Percentiles rank a stretch among this genome's conserved stretches.
phyloP scores from a whole-genome alignment of 1,140 invertebrate genomes.

The Drosophila kanapiae region DNA sequence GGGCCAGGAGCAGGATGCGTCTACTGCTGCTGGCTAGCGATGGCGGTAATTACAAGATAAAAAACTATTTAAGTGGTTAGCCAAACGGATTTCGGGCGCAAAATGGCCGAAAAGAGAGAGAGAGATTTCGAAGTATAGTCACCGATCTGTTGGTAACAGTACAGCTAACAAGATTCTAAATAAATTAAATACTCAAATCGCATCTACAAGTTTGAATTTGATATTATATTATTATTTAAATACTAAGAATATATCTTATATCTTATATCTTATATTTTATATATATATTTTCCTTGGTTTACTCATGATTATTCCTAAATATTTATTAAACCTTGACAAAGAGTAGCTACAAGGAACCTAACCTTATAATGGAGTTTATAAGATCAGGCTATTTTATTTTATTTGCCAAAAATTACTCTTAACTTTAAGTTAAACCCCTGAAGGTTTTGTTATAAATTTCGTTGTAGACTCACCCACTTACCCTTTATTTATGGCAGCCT shows the following conservation, averaged over 20 bases:
- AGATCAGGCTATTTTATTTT: too few species aligned
- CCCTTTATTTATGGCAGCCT: neutral
- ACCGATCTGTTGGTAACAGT: neutral
- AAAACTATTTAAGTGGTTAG: conserved; percentile 78
- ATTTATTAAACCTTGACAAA: too few species aligned
- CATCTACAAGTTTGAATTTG: neutral
- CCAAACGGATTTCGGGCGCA: conserved; percentile 17
- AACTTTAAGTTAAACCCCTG: neutral
- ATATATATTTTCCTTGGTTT: too few species aligned
- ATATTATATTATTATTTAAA: too few species aligned
- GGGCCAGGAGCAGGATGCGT: conserved; percentile 46
- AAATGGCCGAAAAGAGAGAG: neutral
- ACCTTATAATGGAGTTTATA: too few species aligned
- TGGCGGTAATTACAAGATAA: conserved; percentile 82
- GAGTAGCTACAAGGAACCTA: too few species aligned
- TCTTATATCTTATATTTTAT: too few species aligned
- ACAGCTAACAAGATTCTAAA: neutral
- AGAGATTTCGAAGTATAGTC: conserved; percentile 1
- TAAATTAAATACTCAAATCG: neutral
- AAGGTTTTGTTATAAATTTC: too few species aligned
- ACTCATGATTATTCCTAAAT: too few species aligned
- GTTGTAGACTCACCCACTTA: neutral
- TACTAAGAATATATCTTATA: too few species aligned
- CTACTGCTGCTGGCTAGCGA: conserved; percentile 64
- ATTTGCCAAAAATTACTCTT: neutral